Conservation (phyloP, 2,113 vertebrate genomes). For the Emydura subglobosa region DNA sequence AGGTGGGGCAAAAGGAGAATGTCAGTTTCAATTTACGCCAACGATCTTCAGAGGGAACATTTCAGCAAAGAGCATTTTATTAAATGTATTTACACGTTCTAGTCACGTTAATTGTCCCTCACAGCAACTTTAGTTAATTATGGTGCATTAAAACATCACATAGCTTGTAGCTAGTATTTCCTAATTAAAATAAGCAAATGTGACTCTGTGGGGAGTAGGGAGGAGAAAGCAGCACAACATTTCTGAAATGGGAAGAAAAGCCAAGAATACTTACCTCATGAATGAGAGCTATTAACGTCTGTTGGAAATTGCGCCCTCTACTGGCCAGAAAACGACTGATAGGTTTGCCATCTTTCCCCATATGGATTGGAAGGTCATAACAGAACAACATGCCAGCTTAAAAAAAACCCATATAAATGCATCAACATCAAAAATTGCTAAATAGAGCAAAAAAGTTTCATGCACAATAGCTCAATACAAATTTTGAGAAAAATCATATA, state of each 20-base stretch:
- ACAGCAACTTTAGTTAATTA: constrained; percentile 20
- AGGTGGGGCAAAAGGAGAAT: background rate
- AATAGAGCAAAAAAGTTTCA: background rate
- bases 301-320: constrained; percentile 91
- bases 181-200: background rate
- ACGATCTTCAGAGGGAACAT: constrained; percentile 25
- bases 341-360: constrained; percentile 89
- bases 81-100: constrained; percentile 1
- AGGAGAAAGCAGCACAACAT: background rate
- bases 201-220: background rate
- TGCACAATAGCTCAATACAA: background rate
- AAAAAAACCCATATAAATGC: constrained; percentile 13
- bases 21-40: background rate
- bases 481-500: background rate
- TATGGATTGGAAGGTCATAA: constrained; percentile 89
- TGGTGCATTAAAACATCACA: background rate
- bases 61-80: background rate
- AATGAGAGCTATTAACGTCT: constrained; percentile 87
- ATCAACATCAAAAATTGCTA: background rate
- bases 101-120: background rate
- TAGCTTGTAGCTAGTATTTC: background rate
- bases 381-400: constrained; percentile 91
- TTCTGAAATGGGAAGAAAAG: background rate
- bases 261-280: constrained; percentile 85
- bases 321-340: constrained; percentile 88